Base-by-base conservation (phyloP, 92 coral and sea anemone species). In the Pocillopora meandrina region DNA sequence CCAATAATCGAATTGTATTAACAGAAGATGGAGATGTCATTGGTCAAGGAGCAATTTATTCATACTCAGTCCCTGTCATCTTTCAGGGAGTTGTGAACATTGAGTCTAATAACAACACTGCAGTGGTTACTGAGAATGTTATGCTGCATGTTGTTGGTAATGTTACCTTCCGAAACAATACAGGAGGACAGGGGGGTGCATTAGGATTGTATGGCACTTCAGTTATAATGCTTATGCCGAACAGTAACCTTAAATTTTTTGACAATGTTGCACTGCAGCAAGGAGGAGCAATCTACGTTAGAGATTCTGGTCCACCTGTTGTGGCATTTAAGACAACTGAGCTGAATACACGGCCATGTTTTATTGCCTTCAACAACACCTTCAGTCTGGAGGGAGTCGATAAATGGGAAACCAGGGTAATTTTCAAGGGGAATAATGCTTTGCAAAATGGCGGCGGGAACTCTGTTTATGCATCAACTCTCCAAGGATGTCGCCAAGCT, bases 271-370 rank as follows among this genome's bases (percentile, higher is more conserved):
- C 97, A 52, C 26, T 57, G 13, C 92, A 87, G 19, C 90, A 76
- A 61, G 99, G 99, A 33, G 99, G 99, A 82, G 99, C 99, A 15
- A 85, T 96, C 68, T 96, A 84, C 74, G 95, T 88, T 1, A 86
- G 66, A 57, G 77, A 78, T 65, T 65, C 91, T 75, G 97, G 98
- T 12, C 98, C 99, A 42, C 98, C 92, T 31, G 90, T 96, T 31
- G 89, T 89, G n/a, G 92, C 99, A 0, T 92, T 94, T 86, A 0
- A 91, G 5, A 94, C 99, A 36, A 96, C 99, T 11, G 93, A 94
- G 68, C 89, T 96, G 1, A 82, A 84, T n/a, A 87, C 94, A n/a
- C 97, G 92, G 71, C 76, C 69, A 8, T 96, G 99, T 65, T 94
- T 96, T 68, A 55, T 96, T 34, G 87, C 88, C 19, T 93, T 90